Evolutionary conservation across 2,888 invertebrate species (phyloP).

Genomic region (Pammene aurita): DNA sequence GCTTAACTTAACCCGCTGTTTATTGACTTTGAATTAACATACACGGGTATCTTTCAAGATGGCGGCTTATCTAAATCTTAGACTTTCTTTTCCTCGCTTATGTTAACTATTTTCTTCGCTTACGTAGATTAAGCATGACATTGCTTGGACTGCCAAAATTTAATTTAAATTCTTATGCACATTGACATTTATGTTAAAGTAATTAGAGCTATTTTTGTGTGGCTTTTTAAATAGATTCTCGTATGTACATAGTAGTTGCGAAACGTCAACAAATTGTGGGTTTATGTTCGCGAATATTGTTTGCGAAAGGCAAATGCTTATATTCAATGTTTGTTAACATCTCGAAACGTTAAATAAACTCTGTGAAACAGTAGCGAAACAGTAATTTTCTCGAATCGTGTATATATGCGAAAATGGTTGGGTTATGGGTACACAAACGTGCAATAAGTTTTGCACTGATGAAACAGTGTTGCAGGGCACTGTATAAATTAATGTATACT

Average conservation of each 20-base stretch:
- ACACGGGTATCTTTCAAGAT: constrained; percentile 35
- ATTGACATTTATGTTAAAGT: constrained; percentile 1
- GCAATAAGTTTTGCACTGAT: not conserved
- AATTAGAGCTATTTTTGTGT: constrained; percentile 10
- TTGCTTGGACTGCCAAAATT: constrained; percentile 14
- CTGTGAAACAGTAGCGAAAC: constrained; percentile 36
- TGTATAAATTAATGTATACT: no score
- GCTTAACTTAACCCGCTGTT: constrained; percentile 42
- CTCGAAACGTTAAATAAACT: constrained; percentile 29
- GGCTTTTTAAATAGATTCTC: not conserved
- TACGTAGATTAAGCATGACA: constrained; percentile 34
- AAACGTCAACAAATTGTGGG: constrained; percentile 3
- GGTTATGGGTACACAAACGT: not conserved
- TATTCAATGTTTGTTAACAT: constrained; percentile 17
- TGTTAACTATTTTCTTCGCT: constrained; percentile 23
- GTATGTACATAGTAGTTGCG: constrained; percentile 26
- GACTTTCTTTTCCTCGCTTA: constrained; percentile 26
- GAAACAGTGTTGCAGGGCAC: no score
- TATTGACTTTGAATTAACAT: constrained; percentile 51
- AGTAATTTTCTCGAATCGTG: constrained; percentile 4
- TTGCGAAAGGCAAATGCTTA: constrained; percentile 22
- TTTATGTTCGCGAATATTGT: constrained; percentile 28
- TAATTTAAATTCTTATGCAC: not conserved
- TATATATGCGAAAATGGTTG: constrained; percentile 2
- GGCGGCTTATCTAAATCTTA: constrained; percentile 17